phyloP scores from a whole-genome alignment of 2,888 invertebrate species.

The Orgyia antiqua region DNA sequence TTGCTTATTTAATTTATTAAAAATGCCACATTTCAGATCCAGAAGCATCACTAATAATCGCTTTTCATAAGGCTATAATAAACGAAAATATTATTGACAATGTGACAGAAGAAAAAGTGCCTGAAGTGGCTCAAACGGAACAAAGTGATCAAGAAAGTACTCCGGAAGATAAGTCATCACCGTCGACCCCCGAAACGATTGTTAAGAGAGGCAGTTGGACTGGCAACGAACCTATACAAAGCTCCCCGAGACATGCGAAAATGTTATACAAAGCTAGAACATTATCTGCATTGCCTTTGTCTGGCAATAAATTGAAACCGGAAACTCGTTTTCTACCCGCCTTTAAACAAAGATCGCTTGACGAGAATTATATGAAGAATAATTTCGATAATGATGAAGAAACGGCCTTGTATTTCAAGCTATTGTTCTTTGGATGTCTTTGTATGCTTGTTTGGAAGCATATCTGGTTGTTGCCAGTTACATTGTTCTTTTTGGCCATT shows the following conservation, averaged over 20 bases:
- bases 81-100: conserved; percentile 32
- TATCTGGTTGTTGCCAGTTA: conserved; percentile 87
- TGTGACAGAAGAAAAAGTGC: conserved; percentile 37
- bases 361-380: conserved; percentile 63
- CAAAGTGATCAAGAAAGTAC: conserved; percentile 51
- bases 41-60: conserved; percentile 52
- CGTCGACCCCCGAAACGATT: conserved; percentile 46
- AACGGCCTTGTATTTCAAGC: conserved; percentile 85
- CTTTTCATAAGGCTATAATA: conserved; percentile 48
- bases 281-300: conserved; percentile 60
- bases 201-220: conserved; percentile 54
- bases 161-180: conserved; percentile 53
- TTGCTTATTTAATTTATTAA: too few species aligned
- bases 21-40: too few species aligned
- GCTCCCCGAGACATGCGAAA: conserved; percentile 60
- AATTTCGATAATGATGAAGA: conserved; percentile 72
- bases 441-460: conserved; percentile 92
- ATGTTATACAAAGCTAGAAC: conserved; percentile 67
- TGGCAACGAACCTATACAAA: conserved; percentile 41
- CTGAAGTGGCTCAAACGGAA: conserved; percentile 39
- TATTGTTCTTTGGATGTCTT: conserved; percentile 88
- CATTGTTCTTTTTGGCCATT: conserved; percentile 86
- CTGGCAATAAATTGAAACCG: conserved; percentile 48
- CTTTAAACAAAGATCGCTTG: conserved; percentile 58
- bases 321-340: conserved; percentile 61